Conservation (phyloP, 2,888 invertebrate species). For the Norana najaformis region DNA sequence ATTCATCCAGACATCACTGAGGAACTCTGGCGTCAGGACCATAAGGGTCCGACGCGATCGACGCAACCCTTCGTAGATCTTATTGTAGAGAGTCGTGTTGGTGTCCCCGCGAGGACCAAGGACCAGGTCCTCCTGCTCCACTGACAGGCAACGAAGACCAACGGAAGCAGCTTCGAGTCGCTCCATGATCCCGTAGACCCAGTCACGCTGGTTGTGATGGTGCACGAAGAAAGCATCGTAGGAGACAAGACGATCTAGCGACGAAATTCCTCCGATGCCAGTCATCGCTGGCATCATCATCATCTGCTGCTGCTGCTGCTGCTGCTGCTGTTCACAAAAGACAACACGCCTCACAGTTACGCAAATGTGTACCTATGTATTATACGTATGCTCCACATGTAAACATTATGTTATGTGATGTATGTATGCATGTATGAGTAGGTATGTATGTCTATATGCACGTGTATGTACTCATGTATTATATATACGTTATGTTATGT, state of each 20-base stretch:
- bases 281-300: background rate
- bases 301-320: background rate
- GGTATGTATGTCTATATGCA: too few species aligned
- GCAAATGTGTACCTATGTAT: too few species aligned
- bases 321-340: background rate
- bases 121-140: slow-evolving; percentile 34
- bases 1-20: slow-evolving; percentile 39
- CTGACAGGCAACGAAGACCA: slow-evolving; percentile 42
- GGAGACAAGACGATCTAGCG: background rate
- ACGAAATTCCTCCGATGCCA: background rate
- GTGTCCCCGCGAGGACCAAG: background rate
- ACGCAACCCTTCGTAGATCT: slow-evolving; percentile 38
- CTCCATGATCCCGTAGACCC: slow-evolving; percentile 41
- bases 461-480: too few species aligned
- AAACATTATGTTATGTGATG: too few species aligned
- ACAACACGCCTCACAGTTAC: background rate
- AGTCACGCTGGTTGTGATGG: slow-evolving; percentile 40
- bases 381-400: too few species aligned
- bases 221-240: slow-evolving; percentile 43
- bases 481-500: too few species aligned
- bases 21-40: slow-evolving; percentile 41
- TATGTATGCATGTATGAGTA: too few species aligned
- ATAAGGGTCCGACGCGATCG: slow-evolving; percentile 39
- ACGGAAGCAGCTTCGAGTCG: slow-evolving; percentile 38
- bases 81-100: background rate